Evolutionary conservation across 2,113 vertebrate species (phyloP).

Genomic region (Pachycephala philippinensis): DNA sequence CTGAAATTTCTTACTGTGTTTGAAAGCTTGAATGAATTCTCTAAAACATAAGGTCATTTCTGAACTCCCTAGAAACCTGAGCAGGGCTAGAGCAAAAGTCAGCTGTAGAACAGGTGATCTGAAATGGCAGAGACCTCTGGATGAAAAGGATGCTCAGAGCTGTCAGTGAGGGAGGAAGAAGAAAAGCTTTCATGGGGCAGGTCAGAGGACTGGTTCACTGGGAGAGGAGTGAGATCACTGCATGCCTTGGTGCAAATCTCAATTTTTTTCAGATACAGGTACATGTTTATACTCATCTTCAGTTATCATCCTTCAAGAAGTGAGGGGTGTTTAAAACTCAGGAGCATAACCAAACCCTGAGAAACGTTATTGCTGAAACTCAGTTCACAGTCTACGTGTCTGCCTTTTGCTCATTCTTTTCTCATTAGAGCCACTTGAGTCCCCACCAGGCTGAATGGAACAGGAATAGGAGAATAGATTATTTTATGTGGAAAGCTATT

Average conservation of each 20-base stretch:
- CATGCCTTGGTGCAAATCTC: neutral
- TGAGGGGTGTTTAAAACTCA: neutral
- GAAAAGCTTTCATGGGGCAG: neutral
- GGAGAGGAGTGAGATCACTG: neutral
- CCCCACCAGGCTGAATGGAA: neutral
- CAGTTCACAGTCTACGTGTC: neutral
- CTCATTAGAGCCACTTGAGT: neutral
- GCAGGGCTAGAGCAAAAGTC: neutral
- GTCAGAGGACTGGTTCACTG: neutral
- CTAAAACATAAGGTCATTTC: slow-evolving; percentile 1
- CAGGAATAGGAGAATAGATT: neutral
- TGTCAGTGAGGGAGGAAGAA: neutral
- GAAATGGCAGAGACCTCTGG: neutral
- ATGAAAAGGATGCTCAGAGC: neutral
- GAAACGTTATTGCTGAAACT: neutral
- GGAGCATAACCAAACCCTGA: neutral
- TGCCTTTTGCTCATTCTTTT: neutral
- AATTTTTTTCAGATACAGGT: neutral
- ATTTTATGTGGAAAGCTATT: slow-evolving; percentile 16
- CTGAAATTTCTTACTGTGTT: neutral
- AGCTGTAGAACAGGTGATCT: neutral
- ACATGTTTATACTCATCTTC: neutral
- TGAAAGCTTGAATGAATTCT: slow-evolving; percentile 2
- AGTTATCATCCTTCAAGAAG: neutral
- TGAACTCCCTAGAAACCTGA: slow-evolving; percentile 27